Base-by-base conservation (phyloP, 2,113 vertebrate species). In the Periophthalmodon schlosseri region DNA sequence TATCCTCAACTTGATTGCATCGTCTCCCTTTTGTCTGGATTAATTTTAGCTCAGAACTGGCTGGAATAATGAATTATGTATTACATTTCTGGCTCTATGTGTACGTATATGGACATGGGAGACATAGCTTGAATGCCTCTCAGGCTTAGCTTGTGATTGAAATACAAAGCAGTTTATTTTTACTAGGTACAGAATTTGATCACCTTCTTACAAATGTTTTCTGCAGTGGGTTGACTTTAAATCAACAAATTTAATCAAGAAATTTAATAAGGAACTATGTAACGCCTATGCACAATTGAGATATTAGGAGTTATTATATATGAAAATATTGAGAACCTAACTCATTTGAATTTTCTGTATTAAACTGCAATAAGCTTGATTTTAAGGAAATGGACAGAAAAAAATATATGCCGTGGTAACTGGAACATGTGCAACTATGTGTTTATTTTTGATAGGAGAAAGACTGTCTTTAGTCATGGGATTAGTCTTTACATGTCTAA, bases 1-100 rank as follows among this genome's bases (percentile, higher is more conserved):
- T 76, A 73, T 33, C 67, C 24, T 23, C 60, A 36, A 67, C 71
- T 63, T 39, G 5, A 57, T 68, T 71, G 65, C 60, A 50, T 71
- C 39, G 58, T 7, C 12, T 47, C 49, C 44, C 15, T 36, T 18
- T 66, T 49, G 46, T 44, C n/a, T 16, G 57, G 4, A 70, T 56
- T 58, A 63, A 52, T 73, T 54, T 39, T 39, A 34, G 60, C 60
- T 16, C 28, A 63, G 28, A 34, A 16, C 14, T 33, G 28, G 16
- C 28, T 18, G 15, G 24, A 33, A 28, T 63, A 6, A 63, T 63
- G 28, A 34, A 34, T 63, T 34, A 63, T 63, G 60, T 28, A 63
- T 34, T 63, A 10, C 28, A 33, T 63, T 63, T 63, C 9, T 57
- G 7, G 10, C 57, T 24, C 21, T 60, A 60, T 49, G 12, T 49